phyloP scores from a whole-genome alignment of 2,797 vertebrate genomes.

The Tenualosa thibaudeaui region DNA sequence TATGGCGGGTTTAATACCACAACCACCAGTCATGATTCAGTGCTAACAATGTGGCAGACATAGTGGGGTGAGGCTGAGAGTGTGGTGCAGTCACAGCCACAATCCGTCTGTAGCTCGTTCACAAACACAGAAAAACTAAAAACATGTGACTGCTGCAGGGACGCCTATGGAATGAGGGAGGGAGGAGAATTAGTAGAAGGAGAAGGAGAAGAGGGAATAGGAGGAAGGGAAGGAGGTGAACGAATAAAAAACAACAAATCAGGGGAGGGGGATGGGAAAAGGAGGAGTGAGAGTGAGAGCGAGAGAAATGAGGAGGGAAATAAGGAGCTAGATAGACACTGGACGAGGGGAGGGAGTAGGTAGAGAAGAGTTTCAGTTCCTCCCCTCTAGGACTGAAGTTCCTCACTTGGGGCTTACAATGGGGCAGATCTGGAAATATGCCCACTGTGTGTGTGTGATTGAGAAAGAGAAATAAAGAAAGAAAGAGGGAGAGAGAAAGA shows the following conservation, averaged over 20 bases:
- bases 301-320: not conserved
- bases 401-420: slow-evolving; percentile 37
- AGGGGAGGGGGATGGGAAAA: not conserved
- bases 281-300: not conserved
- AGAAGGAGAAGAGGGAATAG: no score
- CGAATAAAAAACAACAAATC: not conserved
- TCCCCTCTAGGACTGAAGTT: slow-evolving; percentile 36
- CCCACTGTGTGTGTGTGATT: slow-evolving; percentile 31
- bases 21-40: not conserved
- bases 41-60: not conserved
- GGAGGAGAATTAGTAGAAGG: not conserved
- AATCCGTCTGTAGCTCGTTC: slow-evolving; percentile 34
- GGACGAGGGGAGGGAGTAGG: not conserved
- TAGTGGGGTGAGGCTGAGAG: not conserved
- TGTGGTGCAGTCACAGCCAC: slow-evolving; percentile 17
- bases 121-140: slow-evolving; percentile 31
- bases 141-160: slow-evolving; percentile 34
- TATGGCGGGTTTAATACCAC: not conserved
- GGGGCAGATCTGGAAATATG: slow-evolving; percentile 46
- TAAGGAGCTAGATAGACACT: not conserved
- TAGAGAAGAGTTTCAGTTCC: not conserved
- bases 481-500: not conserved
- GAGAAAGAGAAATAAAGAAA: not conserved
- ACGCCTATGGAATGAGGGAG: not conserved
- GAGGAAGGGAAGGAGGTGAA: not conserved